Evolutionary conservation across 2,113 vertebrate genomes (phyloP).

Genomic region (Eolophus roseicapilla): DNA sequence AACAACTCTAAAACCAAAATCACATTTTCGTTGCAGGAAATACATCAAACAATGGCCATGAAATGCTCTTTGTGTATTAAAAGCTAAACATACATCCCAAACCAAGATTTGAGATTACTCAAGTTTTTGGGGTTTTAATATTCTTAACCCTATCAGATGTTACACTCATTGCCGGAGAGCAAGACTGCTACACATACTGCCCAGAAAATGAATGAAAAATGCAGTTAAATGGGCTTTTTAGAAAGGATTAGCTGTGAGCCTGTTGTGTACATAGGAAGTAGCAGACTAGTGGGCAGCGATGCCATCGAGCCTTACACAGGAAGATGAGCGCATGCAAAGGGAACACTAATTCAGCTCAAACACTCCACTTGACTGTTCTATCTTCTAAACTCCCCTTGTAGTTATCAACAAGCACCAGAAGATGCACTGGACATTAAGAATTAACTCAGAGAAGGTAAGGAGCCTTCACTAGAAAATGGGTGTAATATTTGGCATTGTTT

Average conservation of each 20-base stretch:
- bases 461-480: not conserved
- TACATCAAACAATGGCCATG: not conserved
- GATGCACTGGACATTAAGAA: not conserved
- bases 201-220: not conserved
- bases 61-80: not conserved
- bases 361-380: not conserved
- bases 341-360: not conserved
- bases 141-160: not conserved
- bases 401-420: not conserved
- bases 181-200: not conserved
- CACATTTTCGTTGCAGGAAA: not conserved
- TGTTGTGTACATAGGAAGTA: not conserved
- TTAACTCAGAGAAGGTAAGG: not conserved
- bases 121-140: not conserved
- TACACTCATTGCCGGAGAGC: not conserved
- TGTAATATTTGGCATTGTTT: not conserved
- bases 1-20: not conserved
- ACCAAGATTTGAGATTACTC: not conserved
- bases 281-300: not conserved
- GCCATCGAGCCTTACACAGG: fast-evolving
- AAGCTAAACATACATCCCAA: not conserved
- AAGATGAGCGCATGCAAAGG: not conserved
- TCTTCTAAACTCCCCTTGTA: not conserved
- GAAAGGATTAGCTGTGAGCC: not conserved
- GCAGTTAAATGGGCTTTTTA: not conserved